phyloP scores from a whole-genome alignment of 35 echinoderm and acorn worm species.

The Heliocidaris tuberculata region DNA sequence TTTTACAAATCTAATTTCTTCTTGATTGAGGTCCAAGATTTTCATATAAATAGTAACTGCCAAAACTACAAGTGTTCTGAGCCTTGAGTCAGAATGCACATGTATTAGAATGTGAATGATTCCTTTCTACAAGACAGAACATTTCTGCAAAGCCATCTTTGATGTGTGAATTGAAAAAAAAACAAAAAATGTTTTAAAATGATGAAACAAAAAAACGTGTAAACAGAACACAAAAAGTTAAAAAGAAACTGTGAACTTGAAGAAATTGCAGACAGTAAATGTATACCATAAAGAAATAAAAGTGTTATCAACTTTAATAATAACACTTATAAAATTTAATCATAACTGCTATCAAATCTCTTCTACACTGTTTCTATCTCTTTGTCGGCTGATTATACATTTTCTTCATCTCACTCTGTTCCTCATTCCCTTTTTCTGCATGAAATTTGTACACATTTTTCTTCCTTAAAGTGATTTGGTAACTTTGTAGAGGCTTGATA shows the following conservation, averaged over 20 bases:
- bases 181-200: neutral
- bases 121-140: too few species aligned
- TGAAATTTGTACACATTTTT: too few species aligned
- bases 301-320: neutral
- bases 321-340: neutral
- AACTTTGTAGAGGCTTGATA: too few species aligned
- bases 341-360: neutral
- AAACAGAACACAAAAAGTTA: neutral
- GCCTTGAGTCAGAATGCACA: too few species aligned
- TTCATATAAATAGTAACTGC: too few species aligned
- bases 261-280: neutral
- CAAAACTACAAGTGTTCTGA: too few species aligned
- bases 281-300: neutral
- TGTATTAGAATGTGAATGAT: too few species aligned
- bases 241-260: neutral
- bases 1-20: too few species aligned
- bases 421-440: neutral
- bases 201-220: neutral
- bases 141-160: neutral
- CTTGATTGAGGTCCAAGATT: too few species aligned
- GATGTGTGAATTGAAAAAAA: neutral
- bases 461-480: too few species aligned
- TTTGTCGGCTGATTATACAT: neutral
- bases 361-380: neutral
- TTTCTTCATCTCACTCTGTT: too few species aligned